A percentile compares a stretch with the other conserved stretches of the same genome.
phyloP scores from a whole-genome alignment of 2,113 vertebrate species.

The Rhea pennata region DNA sequence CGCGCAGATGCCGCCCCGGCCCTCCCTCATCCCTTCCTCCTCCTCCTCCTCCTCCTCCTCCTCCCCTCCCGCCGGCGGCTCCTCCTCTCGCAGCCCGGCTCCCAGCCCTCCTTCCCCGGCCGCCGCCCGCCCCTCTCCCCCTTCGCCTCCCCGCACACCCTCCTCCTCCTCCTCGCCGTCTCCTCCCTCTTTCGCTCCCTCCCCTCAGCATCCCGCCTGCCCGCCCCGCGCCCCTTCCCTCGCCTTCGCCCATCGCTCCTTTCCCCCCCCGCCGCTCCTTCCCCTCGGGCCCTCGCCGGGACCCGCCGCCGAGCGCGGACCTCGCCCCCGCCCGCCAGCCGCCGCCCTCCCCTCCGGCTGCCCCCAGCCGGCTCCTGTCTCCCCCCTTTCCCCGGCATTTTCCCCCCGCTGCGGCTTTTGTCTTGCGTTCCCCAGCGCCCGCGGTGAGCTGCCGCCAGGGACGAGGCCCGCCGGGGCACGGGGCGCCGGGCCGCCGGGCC shows the following conservation, averaged over 20 bases:
- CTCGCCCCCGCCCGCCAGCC: not conserved
- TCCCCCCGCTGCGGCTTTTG: not conserved
- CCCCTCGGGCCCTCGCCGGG: too few species aligned
- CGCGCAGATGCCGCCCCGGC: not conserved
- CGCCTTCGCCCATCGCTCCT: not conserved
- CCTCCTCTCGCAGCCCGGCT: not conserved
- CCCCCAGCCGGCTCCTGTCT: not conserved
- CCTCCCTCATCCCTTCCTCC: not conserved
- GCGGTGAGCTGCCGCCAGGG: too few species aligned
- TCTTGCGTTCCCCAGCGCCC: not conserved
- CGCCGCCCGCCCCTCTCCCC: not conserved
- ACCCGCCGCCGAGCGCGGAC: not conserved
- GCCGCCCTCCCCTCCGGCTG: not conserved
- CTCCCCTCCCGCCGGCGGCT: not conserved
- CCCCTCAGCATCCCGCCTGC: not conserved
- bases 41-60: not conserved
- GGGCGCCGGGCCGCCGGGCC: too few species aligned
- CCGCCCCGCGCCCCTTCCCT: accelerated
- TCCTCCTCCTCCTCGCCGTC: not conserved
- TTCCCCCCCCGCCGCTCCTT: not conserved
- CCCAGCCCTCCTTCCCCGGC: not conserved
- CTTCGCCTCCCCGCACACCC: not conserved
- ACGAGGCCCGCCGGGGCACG: too few species aligned
- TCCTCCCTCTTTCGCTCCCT: not conserved
- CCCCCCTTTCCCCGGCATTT: too few species aligned